These are phyloP conservation scores for Penaeus indicus DNA, from an alignment of 1,140 invertebrate species.

Conservation along the genomic window DNA sequence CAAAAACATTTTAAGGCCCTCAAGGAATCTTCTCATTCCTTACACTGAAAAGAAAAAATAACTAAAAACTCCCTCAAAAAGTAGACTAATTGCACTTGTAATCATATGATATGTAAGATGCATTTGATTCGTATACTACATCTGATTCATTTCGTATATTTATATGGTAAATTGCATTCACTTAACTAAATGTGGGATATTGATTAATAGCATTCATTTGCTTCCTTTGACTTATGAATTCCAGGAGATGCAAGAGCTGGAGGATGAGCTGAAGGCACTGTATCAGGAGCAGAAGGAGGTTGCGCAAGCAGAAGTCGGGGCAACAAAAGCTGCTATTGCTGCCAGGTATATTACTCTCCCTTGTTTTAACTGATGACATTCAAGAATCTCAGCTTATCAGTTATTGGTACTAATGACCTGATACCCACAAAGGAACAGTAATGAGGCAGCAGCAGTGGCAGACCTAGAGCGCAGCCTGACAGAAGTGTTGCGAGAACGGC, in stretches of 20 bases:
- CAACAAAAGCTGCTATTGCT: slow-evolving; percentile 12
- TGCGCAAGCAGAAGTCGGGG: slow-evolving; percentile 29
- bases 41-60: too few relatives aligned
- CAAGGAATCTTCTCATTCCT: too few relatives aligned
- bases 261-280: slow-evolving; percentile 36
- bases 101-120: too few relatives aligned
- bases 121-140: too few relatives aligned
- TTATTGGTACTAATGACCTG: neutral
- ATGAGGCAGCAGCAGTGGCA: slow-evolving; percentile 23
- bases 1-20: too few relatives aligned
- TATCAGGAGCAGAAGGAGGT: slow-evolving; percentile 35
- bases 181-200: neutral
- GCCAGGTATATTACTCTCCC: slow-evolving; percentile 26
- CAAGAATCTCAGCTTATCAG: slow-evolving; percentile 17
- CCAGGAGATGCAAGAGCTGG: slow-evolving; percentile 55
- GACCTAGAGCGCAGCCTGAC: slow-evolving; percentile 44
- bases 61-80: too few relatives aligned
- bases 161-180: neutral
- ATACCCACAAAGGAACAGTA: slow-evolving; percentile 20
- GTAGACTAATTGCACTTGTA: too few relatives aligned
- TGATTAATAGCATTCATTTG: neutral
- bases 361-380: neutral
- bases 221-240: neutral
- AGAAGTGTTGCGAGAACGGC: slow-evolving; percentile 44
- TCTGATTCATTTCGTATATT: neutral